These are phyloP conservation scores for Bombylius major DNA, from an alignment of 2,888 invertebrate genomes.

Conservation along the genomic window DNA sequence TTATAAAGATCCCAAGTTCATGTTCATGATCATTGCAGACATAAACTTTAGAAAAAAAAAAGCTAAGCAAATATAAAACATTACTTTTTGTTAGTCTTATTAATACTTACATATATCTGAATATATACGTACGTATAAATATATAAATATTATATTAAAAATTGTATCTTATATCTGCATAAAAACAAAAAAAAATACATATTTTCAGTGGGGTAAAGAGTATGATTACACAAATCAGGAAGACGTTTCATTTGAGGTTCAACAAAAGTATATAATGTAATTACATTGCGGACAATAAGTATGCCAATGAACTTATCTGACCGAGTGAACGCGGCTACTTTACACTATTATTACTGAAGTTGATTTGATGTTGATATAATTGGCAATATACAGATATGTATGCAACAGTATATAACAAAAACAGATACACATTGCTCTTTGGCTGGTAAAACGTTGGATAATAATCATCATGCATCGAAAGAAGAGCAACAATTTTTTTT, in stretches of 20 bases:
- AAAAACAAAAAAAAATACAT: background rate
- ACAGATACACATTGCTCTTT: too few relatives aligned
- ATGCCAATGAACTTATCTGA: conserved; percentile 16
- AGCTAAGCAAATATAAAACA: too few relatives aligned
- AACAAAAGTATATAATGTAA: background rate
- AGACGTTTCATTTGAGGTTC: background rate
- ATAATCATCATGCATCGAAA: too few relatives aligned
- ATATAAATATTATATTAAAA: background rate
- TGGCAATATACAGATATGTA: too few relatives aligned
- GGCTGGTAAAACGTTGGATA: too few relatives aligned
- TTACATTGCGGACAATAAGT: conserved; percentile 7
- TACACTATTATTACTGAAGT: too few relatives aligned
- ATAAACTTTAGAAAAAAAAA: background rate
- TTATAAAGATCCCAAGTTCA: background rate
- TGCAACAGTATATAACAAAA: too few relatives aligned
- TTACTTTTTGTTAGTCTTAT: background rate
- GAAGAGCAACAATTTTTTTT: too few relatives aligned
- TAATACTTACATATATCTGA: background rate
- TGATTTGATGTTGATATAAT: too few relatives aligned
- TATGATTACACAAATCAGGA: background rate
- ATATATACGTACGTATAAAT: background rate
- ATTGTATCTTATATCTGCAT: background rate
- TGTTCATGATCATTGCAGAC: background rate
- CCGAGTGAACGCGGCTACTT: conserved; percentile 15
- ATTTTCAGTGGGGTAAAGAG: background rate